phyloP scores from a whole-genome alignment of 1,140 invertebrate species.

The Periplaneta americana region DNA sequence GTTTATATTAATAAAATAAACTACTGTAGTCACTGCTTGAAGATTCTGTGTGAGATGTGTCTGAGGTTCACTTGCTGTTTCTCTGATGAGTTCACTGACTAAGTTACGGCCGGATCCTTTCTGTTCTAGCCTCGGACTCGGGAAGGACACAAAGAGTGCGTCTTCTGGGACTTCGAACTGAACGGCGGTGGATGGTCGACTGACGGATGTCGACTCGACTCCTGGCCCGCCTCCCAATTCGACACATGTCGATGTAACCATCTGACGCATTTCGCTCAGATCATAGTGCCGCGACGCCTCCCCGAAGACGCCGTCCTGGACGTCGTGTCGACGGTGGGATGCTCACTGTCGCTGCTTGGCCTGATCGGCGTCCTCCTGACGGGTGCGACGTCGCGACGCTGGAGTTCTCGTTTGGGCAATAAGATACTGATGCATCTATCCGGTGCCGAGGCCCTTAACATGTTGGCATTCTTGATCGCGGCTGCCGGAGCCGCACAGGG shows the following conservation, averaged over 20 bases:
- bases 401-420: constrained; percentile 52
- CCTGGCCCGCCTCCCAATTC: constrained; percentile 26
- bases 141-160: constrained; percentile 34
- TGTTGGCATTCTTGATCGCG: constrained; percentile 47
- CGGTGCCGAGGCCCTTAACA: constrained; percentile 46
- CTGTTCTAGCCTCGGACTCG: constrained; percentile 29
- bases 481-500: constrained; percentile 19
- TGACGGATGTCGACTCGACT: constrained; percentile 20
- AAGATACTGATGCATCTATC: constrained; percentile 55
- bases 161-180: constrained; percentile 50
- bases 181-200: constrained; percentile 45
- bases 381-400: constrained; percentile 47
- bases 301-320: constrained; percentile 35
- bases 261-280: constrained; percentile 52
- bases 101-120: too few species aligned
- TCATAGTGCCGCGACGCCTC: constrained; percentile 31
- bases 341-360: constrained; percentile 48
- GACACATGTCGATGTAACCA: constrained; percentile 49
- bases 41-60: too few species aligned
- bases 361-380: constrained; percentile 52
- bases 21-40: too few species aligned
- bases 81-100: too few species aligned
- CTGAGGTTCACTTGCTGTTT: too few species aligned
- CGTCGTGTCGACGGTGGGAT: constrained; percentile 52
- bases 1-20: too few species aligned